A percentile compares a stretch with the other conserved stretches of the same genome.
These are phyloP conservation scores for Chaenogobius annularis DNA, from an alignment of 2,113 vertebrate genomes.

Conservation along the genomic window DNA sequence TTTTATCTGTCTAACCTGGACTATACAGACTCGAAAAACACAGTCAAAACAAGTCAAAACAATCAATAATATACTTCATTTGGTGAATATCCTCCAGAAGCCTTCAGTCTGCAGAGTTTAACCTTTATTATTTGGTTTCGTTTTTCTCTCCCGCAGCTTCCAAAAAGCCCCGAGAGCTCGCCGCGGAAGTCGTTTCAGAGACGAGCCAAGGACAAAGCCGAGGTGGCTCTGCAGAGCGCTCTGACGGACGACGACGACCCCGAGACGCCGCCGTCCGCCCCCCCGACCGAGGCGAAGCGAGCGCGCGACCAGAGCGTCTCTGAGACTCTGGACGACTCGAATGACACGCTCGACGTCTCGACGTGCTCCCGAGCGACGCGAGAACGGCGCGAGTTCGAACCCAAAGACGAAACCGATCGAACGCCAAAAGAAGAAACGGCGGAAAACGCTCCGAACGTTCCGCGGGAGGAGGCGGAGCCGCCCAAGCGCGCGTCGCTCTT, in stretches of 20 bases:
- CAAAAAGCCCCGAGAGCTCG: constrained; percentile 37
- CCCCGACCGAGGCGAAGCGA: constrained; percentile 18
- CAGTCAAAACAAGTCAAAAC: too few relatives aligned
- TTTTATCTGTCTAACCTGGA: too few relatives aligned
- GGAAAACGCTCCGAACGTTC: background rate
- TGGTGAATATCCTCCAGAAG: background rate
- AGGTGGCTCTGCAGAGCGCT: constrained; percentile 53
- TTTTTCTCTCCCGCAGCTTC: constrained; percentile 45
- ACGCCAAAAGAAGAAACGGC: background rate
- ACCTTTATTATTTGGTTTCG: too few relatives aligned
- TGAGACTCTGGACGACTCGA: constrained; percentile 12
- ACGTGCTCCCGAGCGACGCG: background rate
- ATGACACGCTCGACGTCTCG: constrained; percentile 9
- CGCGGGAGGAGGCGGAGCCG: constrained; percentile 25
- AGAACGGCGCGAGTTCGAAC: constrained; percentile 28
- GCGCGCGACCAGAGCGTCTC: constrained; percentile 24
- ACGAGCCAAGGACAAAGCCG: constrained; percentile 66
- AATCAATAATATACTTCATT: too few relatives aligned
- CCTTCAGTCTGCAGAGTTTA: too few relatives aligned
- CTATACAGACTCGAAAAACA: too few relatives aligned
- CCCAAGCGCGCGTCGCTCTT: constrained; percentile 57
- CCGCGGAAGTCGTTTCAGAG: constrained; percentile 70
- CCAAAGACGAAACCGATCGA: background rate
- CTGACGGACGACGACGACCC: constrained; percentile 50
- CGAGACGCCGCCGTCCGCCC: constrained; percentile 19